A percentile compares a stretch with the other conserved stretches of the same genome.
These are phyloP conservation scores for Plagodis pulveraria DNA, from an alignment of 2,888 invertebrate species.

Conservation along the genomic window DNA sequence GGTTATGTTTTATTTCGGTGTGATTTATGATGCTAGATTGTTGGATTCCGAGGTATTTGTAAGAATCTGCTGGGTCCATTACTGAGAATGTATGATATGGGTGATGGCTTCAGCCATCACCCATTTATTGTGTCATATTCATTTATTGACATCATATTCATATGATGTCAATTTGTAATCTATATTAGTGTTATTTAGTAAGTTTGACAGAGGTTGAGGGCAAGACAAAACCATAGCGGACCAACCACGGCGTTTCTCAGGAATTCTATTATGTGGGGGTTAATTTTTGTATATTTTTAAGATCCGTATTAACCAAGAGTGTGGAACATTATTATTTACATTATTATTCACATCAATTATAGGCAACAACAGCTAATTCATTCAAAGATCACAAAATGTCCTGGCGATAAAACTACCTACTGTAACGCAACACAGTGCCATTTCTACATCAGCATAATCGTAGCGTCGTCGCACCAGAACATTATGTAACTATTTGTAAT, in stretches of 20 bases:
- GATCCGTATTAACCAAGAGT: background rate
- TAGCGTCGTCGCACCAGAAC: conserved; percentile 8
- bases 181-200: too few relatives aligned
- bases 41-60: background rate
- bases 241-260: background rate
- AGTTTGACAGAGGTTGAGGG: too few relatives aligned
- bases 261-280: background rate
- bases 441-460: conserved; percentile 18
- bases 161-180: too few relatives aligned
- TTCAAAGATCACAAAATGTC: background rate
- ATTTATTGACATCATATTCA: too few relatives aligned
- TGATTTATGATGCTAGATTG: too few relatives aligned
- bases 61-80: background rate
- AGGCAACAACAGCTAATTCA: too few relatives aligned
- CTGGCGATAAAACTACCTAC: background rate
- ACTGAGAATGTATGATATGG: background rate
- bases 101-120: too few relatives aligned
- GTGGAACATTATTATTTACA: too few relatives aligned
- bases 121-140: too few relatives aligned
- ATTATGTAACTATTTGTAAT: conserved; percentile 13
- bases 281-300: background rate
- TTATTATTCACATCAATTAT: too few relatives aligned
- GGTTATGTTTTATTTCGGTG: too few relatives aligned
- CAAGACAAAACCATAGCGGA: too few relatives aligned
- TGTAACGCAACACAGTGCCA: background rate